Conservation (phyloP, 2,797 vertebrate species). For the Simalia tracyae region DNA sequence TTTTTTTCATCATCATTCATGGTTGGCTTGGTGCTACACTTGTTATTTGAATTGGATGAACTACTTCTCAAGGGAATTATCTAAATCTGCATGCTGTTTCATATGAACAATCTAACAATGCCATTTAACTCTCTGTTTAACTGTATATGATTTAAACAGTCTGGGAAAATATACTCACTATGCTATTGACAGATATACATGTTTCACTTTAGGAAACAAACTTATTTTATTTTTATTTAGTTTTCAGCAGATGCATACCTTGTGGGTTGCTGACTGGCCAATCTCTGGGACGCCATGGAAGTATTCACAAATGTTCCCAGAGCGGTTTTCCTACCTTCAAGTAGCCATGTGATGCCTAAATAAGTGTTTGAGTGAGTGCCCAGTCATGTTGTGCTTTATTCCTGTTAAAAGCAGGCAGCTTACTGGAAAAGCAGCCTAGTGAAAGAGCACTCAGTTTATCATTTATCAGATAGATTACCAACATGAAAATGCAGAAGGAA, state of each 20-base stretch:
- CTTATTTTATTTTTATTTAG: neutral
- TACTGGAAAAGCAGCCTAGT: neutral
- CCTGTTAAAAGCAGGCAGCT: neutral
- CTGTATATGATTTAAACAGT: neutral
- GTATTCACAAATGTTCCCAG: neutral
- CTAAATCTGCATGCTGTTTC: neutral
- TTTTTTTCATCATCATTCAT: neutral
- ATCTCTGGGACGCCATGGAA: neutral
- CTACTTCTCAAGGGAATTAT: neutral
- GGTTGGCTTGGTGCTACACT: neutral
- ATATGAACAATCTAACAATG: neutral
- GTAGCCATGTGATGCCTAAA: neutral
- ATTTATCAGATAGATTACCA: neutral
- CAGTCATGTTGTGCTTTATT: neutral
- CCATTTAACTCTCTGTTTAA: neutral
- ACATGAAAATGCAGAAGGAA: neutral
- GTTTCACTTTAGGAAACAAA: neutral
- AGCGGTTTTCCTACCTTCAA: neutral
- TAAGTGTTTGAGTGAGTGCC: neutral
- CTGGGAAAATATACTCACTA: neutral
- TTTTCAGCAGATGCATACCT: neutral
- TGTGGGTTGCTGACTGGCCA: neutral
- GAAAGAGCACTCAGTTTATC: neutral
- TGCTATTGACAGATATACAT: neutral
- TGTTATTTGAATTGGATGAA: neutral